Conservation (phyloP, 2,888 invertebrate genomes). For the Automeris io region DNA sequence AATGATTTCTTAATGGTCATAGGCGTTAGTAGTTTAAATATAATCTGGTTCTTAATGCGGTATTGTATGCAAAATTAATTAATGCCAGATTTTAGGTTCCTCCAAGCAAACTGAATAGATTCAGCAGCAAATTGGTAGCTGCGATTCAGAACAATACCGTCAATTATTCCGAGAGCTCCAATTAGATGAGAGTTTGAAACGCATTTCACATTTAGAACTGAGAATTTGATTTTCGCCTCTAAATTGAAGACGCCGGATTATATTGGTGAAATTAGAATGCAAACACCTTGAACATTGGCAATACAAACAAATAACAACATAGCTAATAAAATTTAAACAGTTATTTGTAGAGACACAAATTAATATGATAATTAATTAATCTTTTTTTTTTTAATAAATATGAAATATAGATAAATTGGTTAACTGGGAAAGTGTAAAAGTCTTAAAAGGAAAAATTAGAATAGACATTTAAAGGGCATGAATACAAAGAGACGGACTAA, state of each 20-base stretch:
- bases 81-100: slow-evolving; percentile 3
- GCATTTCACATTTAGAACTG: slow-evolving; percentile 25
- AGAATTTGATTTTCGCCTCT: slow-evolving; percentile 26
- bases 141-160: slow-evolving; percentile 29
- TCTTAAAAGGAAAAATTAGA: too few relatives aligned
- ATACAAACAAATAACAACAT: slow-evolving; percentile 10
- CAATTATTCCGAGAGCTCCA: slow-evolving; percentile 33
- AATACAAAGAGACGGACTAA: too few relatives aligned
- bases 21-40: too few relatives aligned
- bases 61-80: slow-evolving; percentile 4
- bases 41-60: too few relatives aligned
- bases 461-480: too few relatives aligned
- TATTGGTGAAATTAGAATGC: slow-evolving; percentile 15
- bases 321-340: slow-evolving; percentile 4
- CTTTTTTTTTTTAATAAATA: too few relatives aligned
- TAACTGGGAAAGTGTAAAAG: too few relatives aligned
- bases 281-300: slow-evolving; percentile 11
- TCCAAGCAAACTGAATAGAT: slow-evolving; percentile 29
- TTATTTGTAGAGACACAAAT: too few relatives aligned
- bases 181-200: slow-evolving; percentile 31
- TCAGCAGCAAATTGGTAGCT: slow-evolving; percentile 24
- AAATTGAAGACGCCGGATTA: slow-evolving; percentile 19
- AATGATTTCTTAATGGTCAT: too few relatives aligned
- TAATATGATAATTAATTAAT: too few relatives aligned
- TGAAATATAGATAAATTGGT: too few relatives aligned